Evolutionary conservation across 1,140 invertebrate species (phyloP), one percentile per base, ranked within the genome.

Genomic region (Maconellicoccus hirsutus): DNA sequence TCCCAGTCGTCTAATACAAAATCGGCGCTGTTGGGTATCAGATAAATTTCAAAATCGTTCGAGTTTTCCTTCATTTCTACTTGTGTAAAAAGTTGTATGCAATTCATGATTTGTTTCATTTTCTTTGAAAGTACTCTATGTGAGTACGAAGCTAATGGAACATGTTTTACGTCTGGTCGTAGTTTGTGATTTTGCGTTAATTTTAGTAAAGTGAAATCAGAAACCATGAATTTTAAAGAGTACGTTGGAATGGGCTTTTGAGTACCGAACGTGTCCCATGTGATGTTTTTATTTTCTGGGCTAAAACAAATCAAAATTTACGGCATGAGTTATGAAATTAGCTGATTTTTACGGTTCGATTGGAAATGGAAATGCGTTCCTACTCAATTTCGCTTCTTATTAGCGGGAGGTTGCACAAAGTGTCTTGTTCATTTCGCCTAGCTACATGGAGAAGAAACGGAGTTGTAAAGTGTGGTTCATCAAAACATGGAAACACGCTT

Each of bases 401-500:
- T 1, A 71, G 52, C 2, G 77, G 77, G 73, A 76, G 76, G 59
- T 78, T 77, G 29, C 74, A 75, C 4, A 77, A 23, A 2, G 76
- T 69, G 3, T 52, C 38, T n/a, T 71, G 59, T 2, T 73, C 27
- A 0, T 59, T 70, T 26, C 70, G 69, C 12, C 72, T 74, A 0
- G 38, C 52, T 0, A 76, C 16, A 6, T 70, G 71, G 14, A 76
- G 59, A 0, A 81, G 76, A 75, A 86, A 89, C 10, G 77, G 82
- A 0, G 86, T 83, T 76, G 88, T 89, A 61, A 86, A 77, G 1
- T 76, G 78, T 1, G 87, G 87, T 75, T 89, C 87, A 75, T 89
- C 87, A 74, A 87, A 86, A 76, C 86, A 87, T 1, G 87, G 87
- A 74, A 88, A 87, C 3, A 84, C 84, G 70, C 81, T 77, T 16